These are phyloP conservation scores for Tetramorium parvispinum DNA, from an alignment of 1,140 invertebrate genomes.

Conservation along the genomic window DNA sequence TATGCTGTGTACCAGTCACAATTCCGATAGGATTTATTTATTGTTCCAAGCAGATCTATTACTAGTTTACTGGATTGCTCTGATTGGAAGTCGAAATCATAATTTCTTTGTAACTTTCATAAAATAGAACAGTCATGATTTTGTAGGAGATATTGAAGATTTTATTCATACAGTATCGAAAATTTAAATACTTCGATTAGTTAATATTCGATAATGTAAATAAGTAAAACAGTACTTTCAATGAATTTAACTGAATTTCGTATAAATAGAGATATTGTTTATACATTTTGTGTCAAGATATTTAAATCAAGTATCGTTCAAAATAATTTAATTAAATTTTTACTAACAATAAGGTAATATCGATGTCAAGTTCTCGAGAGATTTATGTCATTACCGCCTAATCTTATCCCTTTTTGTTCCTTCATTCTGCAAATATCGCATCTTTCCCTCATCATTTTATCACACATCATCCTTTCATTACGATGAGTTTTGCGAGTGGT, in stretches of 20 bases:
- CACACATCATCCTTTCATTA: conserved; percentile 47
- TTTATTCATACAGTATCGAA: background rate
- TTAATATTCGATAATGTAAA: background rate
- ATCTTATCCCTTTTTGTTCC: background rate
- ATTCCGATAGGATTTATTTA: conserved; percentile 54
- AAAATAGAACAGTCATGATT: background rate
- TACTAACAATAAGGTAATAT: too few relatives aligned
- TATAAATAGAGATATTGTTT: background rate
- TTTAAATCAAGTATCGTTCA: background rate
- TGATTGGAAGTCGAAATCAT: background rate
- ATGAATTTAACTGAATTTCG: background rate
- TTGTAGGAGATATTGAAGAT: background rate
- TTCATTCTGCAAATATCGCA: background rate
- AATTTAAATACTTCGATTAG: background rate
- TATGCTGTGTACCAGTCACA: background rate
- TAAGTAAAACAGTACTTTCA: background rate
- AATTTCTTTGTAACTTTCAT: background rate
- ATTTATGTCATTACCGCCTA: background rate
- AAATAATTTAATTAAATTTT: background rate
- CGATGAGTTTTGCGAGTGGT: conserved; percentile 66
- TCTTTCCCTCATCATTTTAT: conserved; percentile 6
- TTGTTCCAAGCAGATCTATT: conserved; percentile 75
- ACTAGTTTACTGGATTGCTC: conserved; percentile 46
- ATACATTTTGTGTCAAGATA: background rate
- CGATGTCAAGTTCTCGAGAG: background rate